Evolutionary conservation across 1,140 invertebrate species (phyloP).

Genomic region (Bombus pyrosoma): DNA sequence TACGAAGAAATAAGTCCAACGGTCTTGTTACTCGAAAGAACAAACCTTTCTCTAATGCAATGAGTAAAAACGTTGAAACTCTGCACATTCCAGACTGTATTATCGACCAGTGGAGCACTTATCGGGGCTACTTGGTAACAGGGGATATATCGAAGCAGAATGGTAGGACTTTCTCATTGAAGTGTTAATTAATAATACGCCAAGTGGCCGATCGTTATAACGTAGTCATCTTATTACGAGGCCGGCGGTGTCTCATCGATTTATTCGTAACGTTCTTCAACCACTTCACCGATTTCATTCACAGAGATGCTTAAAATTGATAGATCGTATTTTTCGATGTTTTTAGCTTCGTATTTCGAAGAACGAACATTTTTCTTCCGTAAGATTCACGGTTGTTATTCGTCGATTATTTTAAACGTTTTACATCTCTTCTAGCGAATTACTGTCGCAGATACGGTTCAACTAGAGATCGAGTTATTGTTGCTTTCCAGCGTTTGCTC

Average conservation of each 20-base stretch:
- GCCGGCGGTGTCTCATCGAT: slow-evolving; percentile 68
- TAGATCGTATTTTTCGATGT: slow-evolving; percentile 62
- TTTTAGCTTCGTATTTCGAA: slow-evolving; percentile 3
- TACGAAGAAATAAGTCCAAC: neutral
- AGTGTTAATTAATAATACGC: slow-evolving; percentile 72
- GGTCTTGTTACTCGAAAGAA: neutral
- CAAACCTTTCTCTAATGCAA: neutral
- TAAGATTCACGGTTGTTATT: neutral
- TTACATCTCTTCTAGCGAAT: neutral
- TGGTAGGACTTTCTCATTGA: slow-evolving; percentile 47
- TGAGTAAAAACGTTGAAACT: neutral
- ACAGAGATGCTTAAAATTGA: slow-evolving; percentile 71
- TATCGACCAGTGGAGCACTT: slow-evolving; percentile 57
- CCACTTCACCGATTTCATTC: slow-evolving; percentile 69
- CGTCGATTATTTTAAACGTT: neutral
- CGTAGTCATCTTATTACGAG: slow-evolving; percentile 71
- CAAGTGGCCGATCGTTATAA: slow-evolving; percentile 66
- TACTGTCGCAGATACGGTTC: neutral
- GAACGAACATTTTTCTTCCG: slow-evolving; percentile 12
- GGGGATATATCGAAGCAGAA: slow-evolving; percentile 62
- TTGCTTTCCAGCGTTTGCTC: slow-evolving; percentile 30
- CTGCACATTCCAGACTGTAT: slow-evolving; percentile 7
- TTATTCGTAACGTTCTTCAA: slow-evolving; percentile 69
- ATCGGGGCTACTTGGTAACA: slow-evolving; percentile 56
- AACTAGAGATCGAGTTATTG: slow-evolving; percentile 32